These are phyloP conservation scores for Pandion haliaetus DNA, from an alignment of 2,113 vertebrate species.

Conservation along the genomic window DNA sequence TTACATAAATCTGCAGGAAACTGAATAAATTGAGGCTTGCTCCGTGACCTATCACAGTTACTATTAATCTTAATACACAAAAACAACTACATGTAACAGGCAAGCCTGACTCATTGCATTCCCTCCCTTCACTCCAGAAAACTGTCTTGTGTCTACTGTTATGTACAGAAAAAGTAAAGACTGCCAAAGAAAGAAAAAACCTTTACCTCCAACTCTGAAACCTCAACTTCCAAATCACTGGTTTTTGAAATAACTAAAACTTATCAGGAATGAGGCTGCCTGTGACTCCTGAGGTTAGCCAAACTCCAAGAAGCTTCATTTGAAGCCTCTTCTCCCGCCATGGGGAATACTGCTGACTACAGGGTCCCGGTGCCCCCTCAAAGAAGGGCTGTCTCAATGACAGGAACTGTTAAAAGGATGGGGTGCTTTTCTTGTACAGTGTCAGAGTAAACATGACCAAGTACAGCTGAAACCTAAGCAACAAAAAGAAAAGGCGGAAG, in stretches of 20 bases:
- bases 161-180: not conserved
- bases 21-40: not conserved
- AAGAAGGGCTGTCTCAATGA: not conserved
- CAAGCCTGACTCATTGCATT: not conserved
- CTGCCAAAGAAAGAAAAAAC: not conserved
- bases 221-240: not conserved
- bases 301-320: not conserved
- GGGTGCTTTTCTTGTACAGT: not conserved
- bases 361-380: not conserved
- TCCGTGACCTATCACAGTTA: not conserved
- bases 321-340: not conserved
- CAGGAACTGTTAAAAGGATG: not conserved
- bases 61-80: not conserved
- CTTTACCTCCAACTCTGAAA: not conserved
- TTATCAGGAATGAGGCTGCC: not conserved
- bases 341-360: not conserved
- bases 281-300: not conserved
- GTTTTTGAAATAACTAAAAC: not conserved
- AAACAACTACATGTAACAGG: not conserved
- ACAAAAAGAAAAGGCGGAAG: slow-evolving; percentile 2
- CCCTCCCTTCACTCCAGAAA: not conserved
- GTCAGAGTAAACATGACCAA: not conserved
- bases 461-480: not conserved
- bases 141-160: not conserved
- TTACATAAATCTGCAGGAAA: not conserved